Evolutionary conservation across 2,113 vertebrate species (phyloP), one percentile per base, ranked within the genome.

Genomic region (Anas platyrhynchos): DNA sequence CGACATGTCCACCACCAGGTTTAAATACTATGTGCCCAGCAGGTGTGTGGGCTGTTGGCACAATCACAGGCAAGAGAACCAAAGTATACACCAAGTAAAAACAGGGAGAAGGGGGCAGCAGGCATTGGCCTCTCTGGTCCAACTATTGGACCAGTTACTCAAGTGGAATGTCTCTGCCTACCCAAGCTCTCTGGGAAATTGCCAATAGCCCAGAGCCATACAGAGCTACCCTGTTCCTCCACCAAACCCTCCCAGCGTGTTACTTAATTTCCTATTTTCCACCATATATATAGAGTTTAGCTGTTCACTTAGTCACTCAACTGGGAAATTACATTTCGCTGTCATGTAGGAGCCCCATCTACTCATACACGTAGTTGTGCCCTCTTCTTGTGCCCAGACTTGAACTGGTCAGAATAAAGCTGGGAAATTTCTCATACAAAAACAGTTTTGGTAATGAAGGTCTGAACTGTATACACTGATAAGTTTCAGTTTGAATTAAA

Each of bases 271-370:
- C 10, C 4, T 74, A 23, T 58, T 90, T 78, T 71, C 74, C 44
- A 75, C 31, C 4, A 38, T 81, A 4, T 16, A n/a, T 56, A 72
- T 38, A 84, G 26, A 79, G 1, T 12, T 41, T 65, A 48, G 17
- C 11, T 74, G 18, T 55, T 63, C 34, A 56, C 4, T 63, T 22
- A 27, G 0, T 22, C 1, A 0, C 18, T 91, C 2, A 0, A 3
- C 18, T 36, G 82, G 46, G 8, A 85, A 34, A 76, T 38, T 27
- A 7, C 29, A 50, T 62, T 61, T 76, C 17, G 12, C 50, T 73
- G 65, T 23, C 0, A 0, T 48, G 50, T n/a, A 3, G 0, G 16
- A 85, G 18, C 80, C 11, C 16, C 4, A 4, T 31, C 46, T 88
- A 41, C 23, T 87, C 26, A 5, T 11, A 20, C 6, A 2, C 16